Base-by-base conservation (phyloP, 2,888 invertebrate genomes). In the Trichopria drosophilae region DNA sequence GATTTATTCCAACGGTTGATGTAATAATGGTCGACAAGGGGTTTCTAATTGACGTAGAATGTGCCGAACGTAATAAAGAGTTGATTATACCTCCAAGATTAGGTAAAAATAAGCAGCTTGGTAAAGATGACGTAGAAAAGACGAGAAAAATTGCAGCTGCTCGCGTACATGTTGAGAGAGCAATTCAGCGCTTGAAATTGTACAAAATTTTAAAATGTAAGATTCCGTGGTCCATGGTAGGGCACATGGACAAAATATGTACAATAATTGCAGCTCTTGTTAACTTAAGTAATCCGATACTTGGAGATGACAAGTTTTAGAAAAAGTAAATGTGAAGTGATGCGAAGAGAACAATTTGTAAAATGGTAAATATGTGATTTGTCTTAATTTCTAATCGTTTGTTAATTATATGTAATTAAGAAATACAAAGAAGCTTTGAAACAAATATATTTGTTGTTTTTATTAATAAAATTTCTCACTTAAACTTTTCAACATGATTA, bases 81-180 rank as follows among this genome's bases (percentile, higher is more conserved):
- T 24, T 53, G 26, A 42, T 53, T 13, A 53, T 46, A 34, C 4
- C 32, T 19, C 50, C 50, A 7, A n/a, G 26, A 23, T 16, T 42
- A 3, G 43, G 15, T 18, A 37, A 41, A 15, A 32, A 42, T 16
- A 34, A 35, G 13, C 16, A 24, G 6, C 32, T 42, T 20, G 15
- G 5, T 36, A 36, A 10, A 13, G 36, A 12, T 6, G 53, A 53
- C n/a, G 41, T 53, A 2, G 53, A 50, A 15, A 13, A 46, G n/a
- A 45, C 46, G 2, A 53, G 50, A 45, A 53, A 46, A 18, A 46
- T 53, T 13, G n/a, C n/a, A n/a, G n/a, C n/a, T n/a, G n/a, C n/a
- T n/a, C n/a, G 50, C 2, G 28, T 53, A 22, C 46, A 50, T n/a
- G 42, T 50, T 9, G 46, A 53, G 1, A 40, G 50, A n/a, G 39